These are phyloP conservation scores for Tarsius wallacei DNA, from an alignment of 2,797 vertebrate species.

Conservation along the genomic window DNA sequence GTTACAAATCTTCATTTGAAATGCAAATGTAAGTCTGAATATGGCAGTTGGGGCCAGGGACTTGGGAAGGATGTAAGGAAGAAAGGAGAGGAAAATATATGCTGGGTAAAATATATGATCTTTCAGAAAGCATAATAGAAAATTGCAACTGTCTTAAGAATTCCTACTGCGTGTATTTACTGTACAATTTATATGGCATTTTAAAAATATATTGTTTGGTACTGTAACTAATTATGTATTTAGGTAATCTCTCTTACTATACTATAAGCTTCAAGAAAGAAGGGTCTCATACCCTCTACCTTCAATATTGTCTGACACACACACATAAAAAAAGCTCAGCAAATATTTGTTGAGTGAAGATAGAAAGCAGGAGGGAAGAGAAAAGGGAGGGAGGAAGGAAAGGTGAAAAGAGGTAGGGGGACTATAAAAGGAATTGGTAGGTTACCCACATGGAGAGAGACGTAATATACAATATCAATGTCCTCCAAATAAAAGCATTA, in stretches of 20 bases:
- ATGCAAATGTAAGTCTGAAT: conserved; percentile 66
- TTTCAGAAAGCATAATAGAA: conserved; percentile 38
- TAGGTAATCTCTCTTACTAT: background rate
- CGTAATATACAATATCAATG: background rate
- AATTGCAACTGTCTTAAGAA: background rate
- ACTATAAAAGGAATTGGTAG: background rate
- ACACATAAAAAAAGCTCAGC: background rate
- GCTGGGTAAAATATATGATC: conserved; percentile 7
- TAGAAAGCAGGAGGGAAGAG: background rate
- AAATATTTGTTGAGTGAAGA: background rate
- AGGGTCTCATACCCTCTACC: background rate
- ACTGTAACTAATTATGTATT: background rate
- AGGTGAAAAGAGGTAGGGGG: background rate
- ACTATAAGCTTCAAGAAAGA: conserved; percentile 1
- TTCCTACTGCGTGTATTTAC: background rate
- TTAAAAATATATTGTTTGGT: background rate
- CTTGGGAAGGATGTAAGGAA: background rate
- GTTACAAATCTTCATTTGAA: conserved; percentile 68
- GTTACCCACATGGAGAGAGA: background rate
- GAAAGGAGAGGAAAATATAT: conserved; percentile 27
- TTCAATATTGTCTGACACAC: background rate
- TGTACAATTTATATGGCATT: background rate
- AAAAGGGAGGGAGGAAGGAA: background rate
- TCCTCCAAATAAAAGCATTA: background rate
- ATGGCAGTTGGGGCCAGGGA: background rate